Conservation (phyloP, 2,797 vertebrate genomes). For the Menidia menidia region DNA sequence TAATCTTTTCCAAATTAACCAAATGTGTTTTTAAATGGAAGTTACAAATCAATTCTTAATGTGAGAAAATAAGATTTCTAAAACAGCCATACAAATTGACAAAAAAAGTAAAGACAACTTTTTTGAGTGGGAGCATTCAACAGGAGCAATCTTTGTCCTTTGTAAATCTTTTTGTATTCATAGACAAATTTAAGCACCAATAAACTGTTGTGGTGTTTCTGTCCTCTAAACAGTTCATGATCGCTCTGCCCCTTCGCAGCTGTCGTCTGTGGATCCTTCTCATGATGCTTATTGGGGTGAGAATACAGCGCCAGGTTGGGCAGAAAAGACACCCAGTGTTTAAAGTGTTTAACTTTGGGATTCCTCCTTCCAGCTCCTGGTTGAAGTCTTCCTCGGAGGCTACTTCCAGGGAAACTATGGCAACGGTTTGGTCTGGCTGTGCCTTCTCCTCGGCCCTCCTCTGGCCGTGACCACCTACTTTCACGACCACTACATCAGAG, state of each 20-base stretch:
- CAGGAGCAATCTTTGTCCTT: neutral
- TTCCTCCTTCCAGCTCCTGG: slow-evolving; percentile 40
- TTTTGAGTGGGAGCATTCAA: no score
- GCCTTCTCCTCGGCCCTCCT: slow-evolving; percentile 53
- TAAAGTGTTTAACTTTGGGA: neutral
- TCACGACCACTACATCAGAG: slow-evolving; percentile 52
- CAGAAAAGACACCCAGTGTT: no score
- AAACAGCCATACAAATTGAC: no score
- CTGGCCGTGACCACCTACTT: slow-evolving; percentile 61
- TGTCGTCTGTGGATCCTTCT: slow-evolving; percentile 67
- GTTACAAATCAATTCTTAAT: no score
- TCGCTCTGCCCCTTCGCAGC: slow-evolving; percentile 65
- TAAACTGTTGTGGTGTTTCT: neutral
- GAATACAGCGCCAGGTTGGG: neutral
- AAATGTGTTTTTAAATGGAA: no score
- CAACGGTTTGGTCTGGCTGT: slow-evolving; percentile 59
- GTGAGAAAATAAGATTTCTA: no score
- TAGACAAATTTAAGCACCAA: no score
- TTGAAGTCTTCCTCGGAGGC: slow-evolving; percentile 46
- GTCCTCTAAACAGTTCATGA: slow-evolving; percentile 46
- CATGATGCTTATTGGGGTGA: slow-evolving; percentile 69
- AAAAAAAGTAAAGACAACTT: no score
- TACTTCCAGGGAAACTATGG: slow-evolving; percentile 61
- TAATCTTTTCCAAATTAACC: no score
- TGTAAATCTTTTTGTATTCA: neutral